Evolutionary conservation across 2,888 invertebrate species (phyloP), one percentile per base, ranked within the genome.

Genomic region (Beris chalybata): DNA sequence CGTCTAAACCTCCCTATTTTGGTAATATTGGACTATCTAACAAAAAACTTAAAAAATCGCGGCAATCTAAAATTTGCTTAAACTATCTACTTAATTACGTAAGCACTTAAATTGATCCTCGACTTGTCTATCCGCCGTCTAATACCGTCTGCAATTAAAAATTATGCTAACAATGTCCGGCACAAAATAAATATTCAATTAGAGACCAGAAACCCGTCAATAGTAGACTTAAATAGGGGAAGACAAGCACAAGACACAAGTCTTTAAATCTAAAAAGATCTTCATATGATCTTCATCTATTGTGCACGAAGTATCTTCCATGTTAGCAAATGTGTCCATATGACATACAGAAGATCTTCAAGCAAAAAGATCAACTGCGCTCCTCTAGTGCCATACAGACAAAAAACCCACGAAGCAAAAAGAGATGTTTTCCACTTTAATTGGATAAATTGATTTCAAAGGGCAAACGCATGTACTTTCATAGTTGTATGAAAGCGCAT

Each of bases 401-500:
- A 38, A 38, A 38, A 38, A 38, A 32, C 4, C 38, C 38, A 5
- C 55, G 50, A 48, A 50, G 50, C 29, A 52, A 48, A 52, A 58
- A 55, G 52, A 65, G 52, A 56, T 65, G 61, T 56, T 61, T n/a
- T 69, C 64, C 59, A 58, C 32, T 58, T 57, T 69, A 69, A 69
- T 69, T 69, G 66, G 59, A 69, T 69, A 66, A 69, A 69, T 69
- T 69, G 68, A 69, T 65, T 69, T 69, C 66, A 69, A 69, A 69
- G 68, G 68, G 66, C 66, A 69, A 66, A 66, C 55, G 63, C 61
- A 55, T 65, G 57, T 64, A 58, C 45, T 64, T 63, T 50, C 7
- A 38, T 7, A 7, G 9, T 38, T 38, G 38, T 38, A 38, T 38
- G 9, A 38, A 38, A 38, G 38, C 38, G 38, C 38, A 38, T 38